These are phyloP conservation scores for Lemur catta DNA, from an alignment of 2,797 vertebrate species.

Conservation along the genomic window DNA sequence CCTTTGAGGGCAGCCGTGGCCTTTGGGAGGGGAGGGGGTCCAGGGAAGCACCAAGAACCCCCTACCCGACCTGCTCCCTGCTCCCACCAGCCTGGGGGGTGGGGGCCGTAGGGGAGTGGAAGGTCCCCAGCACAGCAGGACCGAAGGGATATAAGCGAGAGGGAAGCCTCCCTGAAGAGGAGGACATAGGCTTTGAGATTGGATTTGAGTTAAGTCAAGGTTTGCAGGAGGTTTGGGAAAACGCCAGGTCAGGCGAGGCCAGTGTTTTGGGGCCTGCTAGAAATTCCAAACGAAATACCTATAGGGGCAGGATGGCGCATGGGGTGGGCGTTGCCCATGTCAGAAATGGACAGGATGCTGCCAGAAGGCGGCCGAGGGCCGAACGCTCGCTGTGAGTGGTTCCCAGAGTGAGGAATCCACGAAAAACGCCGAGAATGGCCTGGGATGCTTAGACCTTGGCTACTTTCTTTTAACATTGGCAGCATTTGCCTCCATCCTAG, in stretches of 20 bases:
- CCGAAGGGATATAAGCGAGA: not conserved
- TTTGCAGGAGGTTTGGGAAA: not conserved
- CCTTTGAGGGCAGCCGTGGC: not conserved
- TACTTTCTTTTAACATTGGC: constrained; percentile 17
- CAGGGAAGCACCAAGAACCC: not conserved
- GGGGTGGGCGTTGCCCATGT: not conserved
- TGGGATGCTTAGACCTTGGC: not conserved
- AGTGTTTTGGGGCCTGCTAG: not conserved
- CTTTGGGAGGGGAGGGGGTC: not conserved
- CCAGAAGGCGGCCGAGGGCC: not conserved
- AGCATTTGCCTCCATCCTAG: not conserved
- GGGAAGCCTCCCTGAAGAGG: not conserved
- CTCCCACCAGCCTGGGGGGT: not conserved
- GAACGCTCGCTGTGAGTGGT: not conserved
- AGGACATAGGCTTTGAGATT: not conserved
- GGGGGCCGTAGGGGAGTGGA: too few species aligned
- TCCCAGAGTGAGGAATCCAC: not conserved
- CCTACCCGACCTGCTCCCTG: not conserved
- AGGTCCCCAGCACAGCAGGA: too few species aligned
- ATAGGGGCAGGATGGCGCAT: fast-evolving
- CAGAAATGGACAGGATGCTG: not conserved
- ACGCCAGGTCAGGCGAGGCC: not conserved
- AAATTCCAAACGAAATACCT: fast-evolving
- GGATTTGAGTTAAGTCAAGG: not conserved
- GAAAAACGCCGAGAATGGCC: not conserved